Conservation (phyloP, 1,140 invertebrate genomes). For the Tenebrio molitor region DNA sequence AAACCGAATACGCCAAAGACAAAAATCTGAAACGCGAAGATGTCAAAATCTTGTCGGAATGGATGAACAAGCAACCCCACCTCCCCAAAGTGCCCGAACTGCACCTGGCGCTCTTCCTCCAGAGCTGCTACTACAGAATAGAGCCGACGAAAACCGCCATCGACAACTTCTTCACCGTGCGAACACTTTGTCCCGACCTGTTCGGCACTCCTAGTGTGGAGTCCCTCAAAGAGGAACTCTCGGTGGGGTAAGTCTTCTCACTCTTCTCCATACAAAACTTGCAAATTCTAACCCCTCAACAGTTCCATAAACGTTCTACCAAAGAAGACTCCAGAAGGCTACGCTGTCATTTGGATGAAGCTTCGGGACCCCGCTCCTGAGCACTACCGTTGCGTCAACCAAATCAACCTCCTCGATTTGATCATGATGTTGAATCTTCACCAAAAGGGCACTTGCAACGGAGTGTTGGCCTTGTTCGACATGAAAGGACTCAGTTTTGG, state of each 20-base stretch:
- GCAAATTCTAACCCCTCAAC: no score
- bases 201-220: constrained; percentile 66
- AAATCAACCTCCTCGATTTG: constrained; percentile 71
- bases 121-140: constrained; percentile 73
- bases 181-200: constrained; percentile 72
- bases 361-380: constrained; percentile 71
- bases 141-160: constrained; percentile 74
- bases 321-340: constrained; percentile 70
- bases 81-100: constrained; percentile 47
- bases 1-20: constrained; percentile 42
- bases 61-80: constrained; percentile 48
- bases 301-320: constrained; percentile 63
- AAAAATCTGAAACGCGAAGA: constrained; percentile 45
- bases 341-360: constrained; percentile 69
- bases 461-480: constrained; percentile 74
- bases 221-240: constrained; percentile 66
- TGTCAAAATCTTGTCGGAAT: constrained; percentile 41
- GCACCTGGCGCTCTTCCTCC: constrained; percentile 66
- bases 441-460: constrained; percentile 68
- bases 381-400: constrained; percentile 71
- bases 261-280: no score
- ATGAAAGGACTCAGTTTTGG: constrained; percentile 71
- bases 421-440: constrained; percentile 70
- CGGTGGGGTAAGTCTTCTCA: constrained; percentile 18
- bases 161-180: constrained; percentile 73